phyloP scores from a whole-genome alignment of 2,797 vertebrate species.

The Sphenopsis melanotis region DNA sequence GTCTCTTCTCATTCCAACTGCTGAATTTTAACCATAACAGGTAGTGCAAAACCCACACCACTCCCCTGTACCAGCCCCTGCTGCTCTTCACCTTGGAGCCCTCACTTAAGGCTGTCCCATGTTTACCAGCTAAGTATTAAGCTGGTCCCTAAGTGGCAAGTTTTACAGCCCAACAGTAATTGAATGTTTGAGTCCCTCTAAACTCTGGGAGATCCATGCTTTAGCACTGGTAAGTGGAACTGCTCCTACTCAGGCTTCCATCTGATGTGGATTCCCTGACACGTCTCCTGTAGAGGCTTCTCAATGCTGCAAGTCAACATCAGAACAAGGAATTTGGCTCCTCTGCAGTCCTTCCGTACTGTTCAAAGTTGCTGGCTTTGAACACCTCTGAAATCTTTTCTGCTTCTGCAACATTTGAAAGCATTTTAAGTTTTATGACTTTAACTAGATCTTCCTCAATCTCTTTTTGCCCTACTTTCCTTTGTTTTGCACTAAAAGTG shows the following conservation, averaged over 20 bases:
- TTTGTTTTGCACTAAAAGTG: background rate
- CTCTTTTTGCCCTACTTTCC: background rate
- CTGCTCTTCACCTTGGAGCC: background rate
- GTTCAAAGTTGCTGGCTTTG: background rate
- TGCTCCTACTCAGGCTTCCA: background rate
- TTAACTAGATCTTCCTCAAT: background rate
- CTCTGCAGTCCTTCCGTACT: background rate
- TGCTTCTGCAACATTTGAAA: background rate
- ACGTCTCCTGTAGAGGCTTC: background rate
- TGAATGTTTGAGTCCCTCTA: background rate
- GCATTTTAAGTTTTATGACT: background rate
- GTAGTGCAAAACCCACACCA: background rate
- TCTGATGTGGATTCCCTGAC: fast-evolving
- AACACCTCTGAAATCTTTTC: background rate
- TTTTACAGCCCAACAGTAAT: background rate
- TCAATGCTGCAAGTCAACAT: fast-evolving
- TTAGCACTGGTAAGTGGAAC: background rate
- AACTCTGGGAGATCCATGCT: background rate
- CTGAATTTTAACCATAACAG: background rate
- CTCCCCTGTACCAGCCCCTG: background rate
- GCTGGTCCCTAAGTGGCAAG: background rate
- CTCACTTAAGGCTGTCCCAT: background rate
- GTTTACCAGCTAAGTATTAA: background rate
- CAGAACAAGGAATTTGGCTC: background rate
- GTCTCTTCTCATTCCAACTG: background rate